These are phyloP conservation scores for Oophaga pumilio DNA, from an alignment of 2,113 vertebrate species.

Conservation along the genomic window DNA sequence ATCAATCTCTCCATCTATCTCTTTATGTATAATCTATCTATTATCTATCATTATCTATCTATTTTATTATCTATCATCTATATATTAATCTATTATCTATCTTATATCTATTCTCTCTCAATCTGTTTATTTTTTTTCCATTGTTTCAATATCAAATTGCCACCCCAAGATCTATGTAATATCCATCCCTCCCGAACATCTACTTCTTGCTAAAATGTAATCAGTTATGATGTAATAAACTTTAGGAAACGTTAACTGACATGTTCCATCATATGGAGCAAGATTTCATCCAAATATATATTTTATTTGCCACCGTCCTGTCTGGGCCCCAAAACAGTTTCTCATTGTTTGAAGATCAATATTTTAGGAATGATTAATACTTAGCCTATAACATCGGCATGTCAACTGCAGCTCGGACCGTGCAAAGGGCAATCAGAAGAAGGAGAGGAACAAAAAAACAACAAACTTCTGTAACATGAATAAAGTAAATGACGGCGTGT, in stretches of 20 bases:
- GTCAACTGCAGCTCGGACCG: neutral
- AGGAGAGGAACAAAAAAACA: neutral
- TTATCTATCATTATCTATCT: neutral
- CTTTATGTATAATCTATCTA: neutral
- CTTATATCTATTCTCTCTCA: neutral
- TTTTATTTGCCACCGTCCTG: neutral
- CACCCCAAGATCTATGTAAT: no score
- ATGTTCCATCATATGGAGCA: neutral
- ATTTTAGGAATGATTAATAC: conserved; percentile 51
- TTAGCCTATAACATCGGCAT: neutral
- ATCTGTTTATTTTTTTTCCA: no score
- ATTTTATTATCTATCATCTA: neutral
- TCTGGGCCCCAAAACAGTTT: conserved; percentile 10
- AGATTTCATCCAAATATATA: neutral
- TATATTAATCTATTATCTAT: neutral
- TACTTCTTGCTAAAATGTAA: no score
- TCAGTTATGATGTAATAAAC: no score
- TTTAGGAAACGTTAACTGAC: neutral
- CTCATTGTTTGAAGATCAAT: conserved; percentile 46
- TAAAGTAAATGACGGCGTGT: neutral
- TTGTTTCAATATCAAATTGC: no score
- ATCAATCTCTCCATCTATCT: neutral
- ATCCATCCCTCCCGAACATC: no score
- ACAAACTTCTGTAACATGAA: neutral
- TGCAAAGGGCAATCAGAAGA: neutral